Conservation (phyloP, 2,888 invertebrate genomes). For the Hypomecis punctinalis region DNA sequence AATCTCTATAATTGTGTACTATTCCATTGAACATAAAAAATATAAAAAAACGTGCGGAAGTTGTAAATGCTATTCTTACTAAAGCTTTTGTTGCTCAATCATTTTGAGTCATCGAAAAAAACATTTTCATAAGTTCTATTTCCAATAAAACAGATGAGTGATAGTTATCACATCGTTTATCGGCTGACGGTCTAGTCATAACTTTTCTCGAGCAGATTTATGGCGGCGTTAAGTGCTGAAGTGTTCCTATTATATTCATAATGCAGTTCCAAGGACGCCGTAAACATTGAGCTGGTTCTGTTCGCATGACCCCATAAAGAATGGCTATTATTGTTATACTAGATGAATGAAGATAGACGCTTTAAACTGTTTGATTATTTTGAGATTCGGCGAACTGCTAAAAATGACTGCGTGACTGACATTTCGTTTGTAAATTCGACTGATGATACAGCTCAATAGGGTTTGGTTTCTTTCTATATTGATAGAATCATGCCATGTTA, state of each 20-base stretch:
- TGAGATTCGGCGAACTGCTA: too few relatives aligned
- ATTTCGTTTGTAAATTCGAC: too few relatives aligned
- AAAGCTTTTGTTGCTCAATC: background rate
- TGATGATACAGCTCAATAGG: too few relatives aligned
- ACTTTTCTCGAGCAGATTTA: slow-evolving; percentile 57
- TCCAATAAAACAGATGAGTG: slow-evolving; percentile 5
- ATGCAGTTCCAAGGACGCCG: slow-evolving; percentile 57
- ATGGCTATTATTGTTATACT: background rate
- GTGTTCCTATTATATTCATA: slow-evolving; percentile 50
- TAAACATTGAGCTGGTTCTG: slow-evolving; percentile 37
- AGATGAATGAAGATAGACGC: background rate
- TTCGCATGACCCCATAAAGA: slow-evolving; percentile 4
- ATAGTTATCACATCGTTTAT: slow-evolving; percentile 1
- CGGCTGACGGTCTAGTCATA: slow-evolving; percentile 22
- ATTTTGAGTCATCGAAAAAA: background rate
- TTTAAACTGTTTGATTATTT: too few relatives aligned
- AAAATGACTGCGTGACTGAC: too few relatives aligned
- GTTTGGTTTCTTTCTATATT: too few relatives aligned
- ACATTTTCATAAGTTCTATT: slow-evolving; percentile 12
- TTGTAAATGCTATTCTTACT: background rate
- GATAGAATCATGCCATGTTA: too few relatives aligned
- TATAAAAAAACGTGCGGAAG: background rate
- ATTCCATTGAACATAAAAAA: too few relatives aligned
- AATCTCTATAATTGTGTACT: too few relatives aligned
- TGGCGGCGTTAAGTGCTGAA: slow-evolving; percentile 55